Conservation (phyloP, 2,888 invertebrate species). For the Drosophila parthenogenetica region DNA sequence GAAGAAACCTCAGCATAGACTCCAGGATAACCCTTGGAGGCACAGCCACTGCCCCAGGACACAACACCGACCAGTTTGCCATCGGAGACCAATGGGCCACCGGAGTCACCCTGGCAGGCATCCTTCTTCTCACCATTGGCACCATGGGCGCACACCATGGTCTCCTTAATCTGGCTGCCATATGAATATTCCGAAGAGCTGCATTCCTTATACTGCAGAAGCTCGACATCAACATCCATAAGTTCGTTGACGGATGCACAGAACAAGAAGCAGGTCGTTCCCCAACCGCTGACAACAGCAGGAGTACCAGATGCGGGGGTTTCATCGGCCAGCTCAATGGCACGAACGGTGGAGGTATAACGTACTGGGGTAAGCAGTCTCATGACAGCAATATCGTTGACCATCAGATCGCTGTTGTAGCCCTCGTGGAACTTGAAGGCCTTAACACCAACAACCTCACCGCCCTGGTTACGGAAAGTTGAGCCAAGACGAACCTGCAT, state of each 20-base stretch:
- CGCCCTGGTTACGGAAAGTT: conserved; percentile 77
- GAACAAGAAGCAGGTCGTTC: conserved; percentile 72
- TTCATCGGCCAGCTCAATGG: conserved; percentile 67
- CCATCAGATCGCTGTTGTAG: conserved; percentile 79
- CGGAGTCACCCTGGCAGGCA: conserved; percentile 84
- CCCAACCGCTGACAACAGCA: conserved; percentile 83
- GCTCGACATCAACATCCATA: conserved; percentile 58
- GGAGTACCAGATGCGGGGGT: conserved; percentile 72
- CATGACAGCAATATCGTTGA: conserved; percentile 85
- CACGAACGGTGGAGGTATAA: conserved; percentile 58
- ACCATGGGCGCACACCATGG: conserved; percentile 83
- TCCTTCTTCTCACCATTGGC: conserved; percentile 77
- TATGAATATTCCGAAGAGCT: conserved; percentile 49
- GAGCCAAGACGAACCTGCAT: conserved; percentile 84
- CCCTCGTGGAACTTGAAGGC: conserved; percentile 75
- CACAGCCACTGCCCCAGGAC: conserved; percentile 84
- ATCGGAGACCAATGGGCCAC: conserved; percentile 83
- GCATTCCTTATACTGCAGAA: conserved; percentile 55
- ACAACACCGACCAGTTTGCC: conserved; percentile 81
- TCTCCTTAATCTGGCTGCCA: conserved; percentile 56
- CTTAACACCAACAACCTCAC: conserved; percentile 81
- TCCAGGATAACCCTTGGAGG: conserved; percentile 77
- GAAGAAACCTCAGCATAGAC: conserved; percentile 80
- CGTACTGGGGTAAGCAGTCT: conserved; percentile 78
- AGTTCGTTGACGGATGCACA: conserved; percentile 56